These are phyloP conservation scores for Micromussa lordhowensis DNA, from an alignment of 92 coral and sea anemone species.

Conservation along the genomic window DNA sequence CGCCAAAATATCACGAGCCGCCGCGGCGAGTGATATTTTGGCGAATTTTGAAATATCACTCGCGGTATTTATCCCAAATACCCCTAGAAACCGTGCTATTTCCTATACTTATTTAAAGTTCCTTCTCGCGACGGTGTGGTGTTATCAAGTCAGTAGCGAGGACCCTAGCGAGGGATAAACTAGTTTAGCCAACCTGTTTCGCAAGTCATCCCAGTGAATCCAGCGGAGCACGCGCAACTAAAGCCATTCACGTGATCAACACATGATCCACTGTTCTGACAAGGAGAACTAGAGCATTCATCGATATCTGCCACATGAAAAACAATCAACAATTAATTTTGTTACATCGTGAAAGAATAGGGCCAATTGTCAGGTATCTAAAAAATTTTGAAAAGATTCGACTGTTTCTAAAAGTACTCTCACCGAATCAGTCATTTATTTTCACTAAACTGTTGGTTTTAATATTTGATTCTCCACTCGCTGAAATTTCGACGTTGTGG, in stretches of 20 bases:
- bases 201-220: constrained; percentile 51
- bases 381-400: background rate
- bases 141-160: background rate
- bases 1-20: too few relatives aligned
- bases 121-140: background rate
- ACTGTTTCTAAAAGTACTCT: too few relatives aligned
- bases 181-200: constrained; percentile 44
- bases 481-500: too few relatives aligned
- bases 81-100: too few relatives aligned
- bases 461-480: too few relatives aligned
- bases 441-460: too few relatives aligned
- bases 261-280: constrained; percentile 54
- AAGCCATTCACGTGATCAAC: constrained; percentile 49
- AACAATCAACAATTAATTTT: background rate
- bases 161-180: background rate
- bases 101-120: too few relatives aligned
- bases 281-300: constrained; percentile 58
- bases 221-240: constrained; percentile 42
- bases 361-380: too few relatives aligned
- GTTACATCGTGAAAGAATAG: background rate
- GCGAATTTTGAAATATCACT: too few relatives aligned
- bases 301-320: constrained; percentile 12
- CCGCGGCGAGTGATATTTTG: too few relatives aligned
- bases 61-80: too few relatives aligned
- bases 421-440: too few relatives aligned